Conservation (phyloP, 2,113 vertebrate species). For the Forbesichthys agassizii region DNA sequence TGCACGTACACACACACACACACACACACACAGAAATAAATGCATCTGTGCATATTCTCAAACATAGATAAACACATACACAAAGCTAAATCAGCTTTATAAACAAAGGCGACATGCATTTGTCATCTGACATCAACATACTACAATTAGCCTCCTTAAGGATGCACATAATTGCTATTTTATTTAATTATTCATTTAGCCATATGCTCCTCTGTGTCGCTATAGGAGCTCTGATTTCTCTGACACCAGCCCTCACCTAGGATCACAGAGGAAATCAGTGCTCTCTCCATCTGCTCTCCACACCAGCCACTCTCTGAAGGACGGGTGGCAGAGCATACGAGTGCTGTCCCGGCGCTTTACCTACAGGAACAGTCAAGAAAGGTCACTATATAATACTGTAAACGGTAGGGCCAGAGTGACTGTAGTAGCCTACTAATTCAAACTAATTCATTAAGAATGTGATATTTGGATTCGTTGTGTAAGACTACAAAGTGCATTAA, state of each 20-base stretch:
- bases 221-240: not conserved
- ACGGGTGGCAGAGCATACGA: conserved; percentile 97
- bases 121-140: no score
- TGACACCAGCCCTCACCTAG: conserved; percentile 78
- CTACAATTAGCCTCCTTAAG: not conserved
- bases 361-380: conserved; percentile 24
- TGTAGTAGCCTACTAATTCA: no score
- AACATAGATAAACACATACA: not conserved
- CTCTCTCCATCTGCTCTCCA: conserved; percentile 96
- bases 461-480: no score
- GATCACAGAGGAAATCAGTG: conserved; percentile 92
- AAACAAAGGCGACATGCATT: no score
- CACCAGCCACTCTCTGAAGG: conserved; percentile 96
- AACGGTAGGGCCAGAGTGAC: no score
- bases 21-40: conserved; percentile 11
- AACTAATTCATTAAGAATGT: no score
- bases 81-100: not conserved
- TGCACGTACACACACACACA: conserved; percentile 8
- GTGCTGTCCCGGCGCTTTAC: conserved; percentile 91
- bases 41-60: not conserved
- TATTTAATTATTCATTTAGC: not conserved
- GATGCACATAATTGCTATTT: not conserved
- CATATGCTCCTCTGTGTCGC: not conserved
- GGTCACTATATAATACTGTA: not conserved
- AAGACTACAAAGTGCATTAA: not conserved